Conservation (phyloP, 2,113 vertebrate species). For the Regulus satrapa region DNA sequence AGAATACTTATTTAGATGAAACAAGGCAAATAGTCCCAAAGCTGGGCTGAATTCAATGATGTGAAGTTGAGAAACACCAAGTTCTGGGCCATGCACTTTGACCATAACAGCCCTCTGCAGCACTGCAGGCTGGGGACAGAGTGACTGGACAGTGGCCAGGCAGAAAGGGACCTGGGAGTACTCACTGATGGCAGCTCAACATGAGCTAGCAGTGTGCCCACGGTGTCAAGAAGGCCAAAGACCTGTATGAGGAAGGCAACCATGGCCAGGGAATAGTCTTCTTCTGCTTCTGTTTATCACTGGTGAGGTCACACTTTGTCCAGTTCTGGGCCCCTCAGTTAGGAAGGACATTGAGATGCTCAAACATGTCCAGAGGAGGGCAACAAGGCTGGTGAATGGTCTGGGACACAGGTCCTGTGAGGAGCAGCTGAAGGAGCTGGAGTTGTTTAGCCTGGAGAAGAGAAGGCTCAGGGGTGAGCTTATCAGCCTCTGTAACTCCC, state of each 20-base stretch:
- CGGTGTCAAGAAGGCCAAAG: rapidly evolving
- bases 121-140: neutral
- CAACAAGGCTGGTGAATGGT: neutral
- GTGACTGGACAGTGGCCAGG: neutral
- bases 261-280: neutral
- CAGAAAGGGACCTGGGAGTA: neutral
- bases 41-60: rapidly evolving
- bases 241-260: neutral
- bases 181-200: too few species aligned
- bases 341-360: rapidly evolving
- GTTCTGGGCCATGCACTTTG: rapidly evolving
- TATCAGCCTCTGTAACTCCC: neutral
- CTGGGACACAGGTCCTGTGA: neutral
- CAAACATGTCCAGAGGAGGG: rapidly evolving
- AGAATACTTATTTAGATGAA: neutral
- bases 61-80: neutral
- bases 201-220: neutral
- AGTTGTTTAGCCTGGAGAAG: neutral
- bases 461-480: neutral
- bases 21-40: neutral
- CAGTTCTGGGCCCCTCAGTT: neutral
- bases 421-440: neutral
- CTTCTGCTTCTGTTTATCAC: neutral
- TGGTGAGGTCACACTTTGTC: neutral
- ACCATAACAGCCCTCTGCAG: neutral